Conservation (phyloP, 2,797 vertebrate species). For the Agapornis canus region DNA sequence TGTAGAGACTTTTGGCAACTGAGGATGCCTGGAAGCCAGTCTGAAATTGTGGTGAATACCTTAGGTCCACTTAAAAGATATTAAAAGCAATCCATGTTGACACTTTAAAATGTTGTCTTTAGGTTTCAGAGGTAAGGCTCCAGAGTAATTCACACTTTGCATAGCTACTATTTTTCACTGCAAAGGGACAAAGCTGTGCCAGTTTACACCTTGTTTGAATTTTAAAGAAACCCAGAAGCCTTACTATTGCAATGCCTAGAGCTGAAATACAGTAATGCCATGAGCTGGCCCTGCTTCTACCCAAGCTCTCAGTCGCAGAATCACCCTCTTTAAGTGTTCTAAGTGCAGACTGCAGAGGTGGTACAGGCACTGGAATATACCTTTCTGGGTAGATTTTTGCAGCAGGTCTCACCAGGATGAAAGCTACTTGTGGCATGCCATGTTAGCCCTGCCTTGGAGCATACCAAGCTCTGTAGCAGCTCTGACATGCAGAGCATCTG, state of each 20-base stretch:
- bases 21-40: background rate
- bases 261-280: background rate
- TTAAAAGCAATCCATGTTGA: conserved; percentile 2
- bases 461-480: background rate
- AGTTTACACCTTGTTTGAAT: background rate
- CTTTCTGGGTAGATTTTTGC: background rate
- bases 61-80: conserved; percentile 35
- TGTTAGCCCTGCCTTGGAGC: background rate
- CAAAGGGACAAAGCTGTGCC: background rate
- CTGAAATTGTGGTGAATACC: conserved; percentile 11
- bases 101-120: background rate
- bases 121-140: background rate
- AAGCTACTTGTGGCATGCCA: background rate
- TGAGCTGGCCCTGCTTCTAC: background rate
- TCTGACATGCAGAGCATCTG: background rate
- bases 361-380: background rate
- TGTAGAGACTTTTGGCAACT: conserved; percentile 15
- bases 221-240: background rate
- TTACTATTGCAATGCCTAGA: background rate
- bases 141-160: background rate
- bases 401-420: background rate
- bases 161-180: background rate
- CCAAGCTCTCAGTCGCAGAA: background rate
- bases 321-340: background rate
- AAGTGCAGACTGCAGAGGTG: background rate